Conservation (phyloP, 2,888 invertebrate genomes). For the Chrysomela aeneicollis region DNA sequence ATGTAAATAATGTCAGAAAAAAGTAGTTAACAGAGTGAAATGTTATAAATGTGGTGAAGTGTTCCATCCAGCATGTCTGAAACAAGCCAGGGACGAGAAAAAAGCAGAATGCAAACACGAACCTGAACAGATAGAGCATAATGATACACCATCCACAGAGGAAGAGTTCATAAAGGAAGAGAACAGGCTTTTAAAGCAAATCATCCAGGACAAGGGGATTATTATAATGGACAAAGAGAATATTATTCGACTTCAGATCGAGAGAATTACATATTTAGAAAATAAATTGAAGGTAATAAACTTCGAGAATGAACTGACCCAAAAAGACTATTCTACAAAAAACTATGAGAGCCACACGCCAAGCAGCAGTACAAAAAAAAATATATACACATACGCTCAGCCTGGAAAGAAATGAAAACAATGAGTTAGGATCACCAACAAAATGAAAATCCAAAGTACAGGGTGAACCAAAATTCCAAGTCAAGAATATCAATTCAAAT, state of each 20-base stretch:
- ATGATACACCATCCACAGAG: background rate
- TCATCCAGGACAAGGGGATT: background rate
- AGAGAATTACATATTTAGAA: constrained; percentile 8
- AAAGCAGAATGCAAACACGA: constrained; percentile 9
- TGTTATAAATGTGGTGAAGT: constrained; percentile 3
- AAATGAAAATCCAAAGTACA: background rate
- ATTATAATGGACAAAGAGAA: constrained; percentile 6
- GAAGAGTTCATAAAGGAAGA: constrained; percentile 13
- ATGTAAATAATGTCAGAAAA: background rate
- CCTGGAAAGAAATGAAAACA: constrained; percentile 6
- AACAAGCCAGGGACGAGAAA: constrained; percentile 1
- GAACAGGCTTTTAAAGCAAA: constrained; percentile 8
- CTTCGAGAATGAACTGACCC: constrained; percentile 1
- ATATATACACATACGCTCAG: constrained; percentile 1
- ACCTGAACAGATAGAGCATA: background rate
- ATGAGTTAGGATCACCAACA: constrained; percentile 9
- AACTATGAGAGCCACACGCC: background rate
- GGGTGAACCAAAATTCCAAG: background rate
- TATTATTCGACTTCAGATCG: background rate
- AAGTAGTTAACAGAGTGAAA: background rate
- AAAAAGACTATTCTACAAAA: constrained; percentile 1
- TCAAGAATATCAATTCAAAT: background rate
- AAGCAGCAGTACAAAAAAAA: constrained; percentile 10
- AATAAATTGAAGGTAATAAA: constrained; percentile 11
- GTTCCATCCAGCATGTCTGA: constrained; percentile 13